These are phyloP conservation scores for Crepidodera aurea DNA, from an alignment of 2,888 invertebrate species.

Conservation along the genomic window DNA sequence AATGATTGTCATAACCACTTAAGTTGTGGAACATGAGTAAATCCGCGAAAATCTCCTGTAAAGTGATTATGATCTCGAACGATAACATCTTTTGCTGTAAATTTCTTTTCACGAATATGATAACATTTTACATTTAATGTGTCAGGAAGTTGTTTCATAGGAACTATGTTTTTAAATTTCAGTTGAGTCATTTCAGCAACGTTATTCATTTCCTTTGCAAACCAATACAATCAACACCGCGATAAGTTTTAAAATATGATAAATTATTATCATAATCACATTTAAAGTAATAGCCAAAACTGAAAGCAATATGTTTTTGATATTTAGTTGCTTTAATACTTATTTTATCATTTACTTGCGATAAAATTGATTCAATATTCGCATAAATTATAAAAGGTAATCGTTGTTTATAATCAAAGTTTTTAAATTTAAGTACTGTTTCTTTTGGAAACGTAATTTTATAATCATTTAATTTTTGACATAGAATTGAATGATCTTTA, in stretches of 20 bases:
- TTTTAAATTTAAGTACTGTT: constrained; percentile 27
- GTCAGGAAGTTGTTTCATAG: constrained; percentile 27
- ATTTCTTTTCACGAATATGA: constrained; percentile 42
- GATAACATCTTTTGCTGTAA: constrained; percentile 31
- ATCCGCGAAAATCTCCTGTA: constrained; percentile 46
- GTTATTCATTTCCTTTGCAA: constrained; percentile 35
- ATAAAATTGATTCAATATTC: constrained; percentile 35
- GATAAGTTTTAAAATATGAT: constrained; percentile 38
- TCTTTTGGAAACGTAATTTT: constrained; percentile 9
- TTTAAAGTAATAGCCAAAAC: constrained; percentile 42
- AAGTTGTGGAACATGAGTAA: constrained; percentile 53
- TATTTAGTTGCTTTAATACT: constrained; percentile 3
- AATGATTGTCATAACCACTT: constrained; percentile 49
- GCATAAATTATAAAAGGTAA: constrained; percentile 37
- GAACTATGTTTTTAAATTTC: constrained; percentile 32
- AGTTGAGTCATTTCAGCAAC: constrained; percentile 32
- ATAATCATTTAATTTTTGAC: not conserved
- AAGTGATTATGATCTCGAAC: constrained; percentile 50
- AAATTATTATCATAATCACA: constrained; percentile 43
- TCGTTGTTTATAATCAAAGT: constrained; percentile 12
- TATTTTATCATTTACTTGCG: not conserved
- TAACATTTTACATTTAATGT: constrained; percentile 22
- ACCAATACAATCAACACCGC: constrained; percentile 44
- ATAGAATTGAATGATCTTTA: not conserved
- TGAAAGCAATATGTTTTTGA: constrained; percentile 31